These are phyloP conservation scores for Irena cyanogastra DNA, from an alignment of 2,113 vertebrate species.

Conservation along the genomic window DNA sequence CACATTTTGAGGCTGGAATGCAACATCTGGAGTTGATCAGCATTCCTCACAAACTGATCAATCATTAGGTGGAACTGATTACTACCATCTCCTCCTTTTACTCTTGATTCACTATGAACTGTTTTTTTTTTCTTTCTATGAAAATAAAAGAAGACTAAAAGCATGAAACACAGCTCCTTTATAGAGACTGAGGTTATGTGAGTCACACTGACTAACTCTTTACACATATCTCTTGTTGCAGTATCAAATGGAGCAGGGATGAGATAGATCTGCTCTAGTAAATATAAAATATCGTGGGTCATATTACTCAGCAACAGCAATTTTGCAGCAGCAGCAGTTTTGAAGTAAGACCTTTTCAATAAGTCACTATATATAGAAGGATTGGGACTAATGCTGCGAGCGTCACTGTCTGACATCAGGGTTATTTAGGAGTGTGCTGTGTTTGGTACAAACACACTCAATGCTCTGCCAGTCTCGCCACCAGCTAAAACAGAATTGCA, in stretches of 20 bases:
- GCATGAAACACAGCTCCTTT: slow-evolving; percentile 33
- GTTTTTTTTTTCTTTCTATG: not conserved
- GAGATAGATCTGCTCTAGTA: slow-evolving; percentile 44
- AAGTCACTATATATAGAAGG: slow-evolving; percentile 48
- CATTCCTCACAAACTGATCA: slow-evolving; percentile 61
- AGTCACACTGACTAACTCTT: slow-evolving; percentile 70
- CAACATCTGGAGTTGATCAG: slow-evolving; percentile 59
- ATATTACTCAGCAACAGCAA: slow-evolving; percentile 69
- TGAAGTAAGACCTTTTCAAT: slow-evolving; percentile 64
- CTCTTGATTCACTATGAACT: slow-evolving; percentile 65
- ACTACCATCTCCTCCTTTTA: slow-evolving; percentile 53
- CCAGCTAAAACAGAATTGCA: not conserved
- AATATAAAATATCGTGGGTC: slow-evolving; percentile 67
- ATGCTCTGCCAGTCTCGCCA: not conserved
- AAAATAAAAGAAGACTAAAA: slow-evolving; percentile 25
- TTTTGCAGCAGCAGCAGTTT: slow-evolving; percentile 69
- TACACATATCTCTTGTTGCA: slow-evolving; percentile 57
- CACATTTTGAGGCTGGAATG: slow-evolving; percentile 30
- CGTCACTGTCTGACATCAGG: slow-evolving; percentile 13
- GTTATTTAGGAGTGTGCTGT: not conserved
- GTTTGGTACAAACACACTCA: not conserved
- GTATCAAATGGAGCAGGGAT: slow-evolving; percentile 67
- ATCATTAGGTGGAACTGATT: slow-evolving; percentile 66
- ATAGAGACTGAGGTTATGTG: slow-evolving; percentile 44
- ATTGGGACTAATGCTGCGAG: not conserved